Conservation (phyloP, 2,888 invertebrate species). For the Galerucella nymphaeae region DNA sequence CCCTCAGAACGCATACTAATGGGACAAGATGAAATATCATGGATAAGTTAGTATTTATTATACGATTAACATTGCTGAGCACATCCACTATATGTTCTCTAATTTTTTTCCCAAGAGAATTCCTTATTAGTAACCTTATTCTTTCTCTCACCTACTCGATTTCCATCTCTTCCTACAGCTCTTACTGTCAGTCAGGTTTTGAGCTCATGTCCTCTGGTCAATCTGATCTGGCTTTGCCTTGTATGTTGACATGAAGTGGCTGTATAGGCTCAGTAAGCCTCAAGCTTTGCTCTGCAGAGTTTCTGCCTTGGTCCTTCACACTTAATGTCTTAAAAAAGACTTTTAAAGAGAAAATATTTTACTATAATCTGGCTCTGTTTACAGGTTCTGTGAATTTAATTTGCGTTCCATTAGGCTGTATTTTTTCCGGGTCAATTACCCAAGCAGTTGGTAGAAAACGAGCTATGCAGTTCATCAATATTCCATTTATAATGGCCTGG, state of each 20-base stretch:
- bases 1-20: constrained; percentile 65
- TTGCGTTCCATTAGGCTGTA: constrained; percentile 82
- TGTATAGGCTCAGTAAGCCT: too few species aligned
- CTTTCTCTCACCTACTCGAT: too few species aligned
- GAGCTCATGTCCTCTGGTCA: too few species aligned
- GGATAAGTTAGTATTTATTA: constrained; percentile 75
- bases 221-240: too few species aligned
- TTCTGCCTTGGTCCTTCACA: too few species aligned
- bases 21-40: constrained; percentile 74
- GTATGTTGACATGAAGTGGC: too few species aligned
- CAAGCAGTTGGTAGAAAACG: constrained; percentile 77
- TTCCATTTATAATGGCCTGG: constrained; percentile 83
- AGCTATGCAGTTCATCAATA: constrained; percentile 80
- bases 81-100: too few species aligned
- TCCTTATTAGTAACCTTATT: too few species aligned
- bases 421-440: constrained; percentile 78
- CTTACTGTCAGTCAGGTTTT: too few species aligned
- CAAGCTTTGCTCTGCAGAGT: too few species aligned
- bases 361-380: constrained; percentile 25
- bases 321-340: background rate
- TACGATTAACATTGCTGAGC: background rate
- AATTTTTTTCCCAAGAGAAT: too few species aligned
- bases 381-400: constrained; percentile 82
- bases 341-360: background rate
- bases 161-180: too few species aligned